Evolutionary conservation across 2,888 invertebrate species (phyloP), one percentile per base, ranked within the genome.

Genomic region (Polymixis flavicincta): DNA sequence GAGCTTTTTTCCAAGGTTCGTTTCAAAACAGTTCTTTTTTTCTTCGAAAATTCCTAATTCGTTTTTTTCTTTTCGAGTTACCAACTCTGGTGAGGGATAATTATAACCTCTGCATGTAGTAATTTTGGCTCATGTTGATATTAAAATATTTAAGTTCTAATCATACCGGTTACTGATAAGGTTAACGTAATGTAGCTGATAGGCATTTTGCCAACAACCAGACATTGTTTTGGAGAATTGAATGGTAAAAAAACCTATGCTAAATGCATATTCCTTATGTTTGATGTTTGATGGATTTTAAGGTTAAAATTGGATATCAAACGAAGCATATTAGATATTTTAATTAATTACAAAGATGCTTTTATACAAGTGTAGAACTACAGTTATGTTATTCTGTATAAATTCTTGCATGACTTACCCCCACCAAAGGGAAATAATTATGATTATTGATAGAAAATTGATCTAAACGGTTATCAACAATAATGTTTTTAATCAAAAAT

Each of bases 141-240:
- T 48, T 64, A 25, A 57, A 57, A 52, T 52, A 45, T 19, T 59
- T 22, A 65, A 32, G 11, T 81, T n/a, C n/a, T 81, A 74, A 78
- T 75, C 57, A 59, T n/a, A 45, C 19, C 3, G 0, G 8, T 19
- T 28, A 50, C 61, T 82, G 78, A 78, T 78, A 82, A 82, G 82
- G 25, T 19, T 22, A 32, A 54, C 17, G 1, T 68, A 68, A 45
- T 64, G 7, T 52, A 37, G 11, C 42, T 64, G 67, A 76, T 79
- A 82, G 82, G 82, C 82, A 82, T 22, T 50, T 5, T 76, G 82
- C 78, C 59, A 79, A 82, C 22, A 0, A 2, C 42, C 28, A 60
- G 28, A 32, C 22, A 65, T 55, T 64, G 14, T 59, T 60, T 32
- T 11, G 25, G 22, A 22, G 9, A 48, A 19, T 48, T 19, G 3